Evolutionary conservation across 2,888 invertebrate genomes (phyloP).

Genomic region (Drosophila tripunctata): DNA sequence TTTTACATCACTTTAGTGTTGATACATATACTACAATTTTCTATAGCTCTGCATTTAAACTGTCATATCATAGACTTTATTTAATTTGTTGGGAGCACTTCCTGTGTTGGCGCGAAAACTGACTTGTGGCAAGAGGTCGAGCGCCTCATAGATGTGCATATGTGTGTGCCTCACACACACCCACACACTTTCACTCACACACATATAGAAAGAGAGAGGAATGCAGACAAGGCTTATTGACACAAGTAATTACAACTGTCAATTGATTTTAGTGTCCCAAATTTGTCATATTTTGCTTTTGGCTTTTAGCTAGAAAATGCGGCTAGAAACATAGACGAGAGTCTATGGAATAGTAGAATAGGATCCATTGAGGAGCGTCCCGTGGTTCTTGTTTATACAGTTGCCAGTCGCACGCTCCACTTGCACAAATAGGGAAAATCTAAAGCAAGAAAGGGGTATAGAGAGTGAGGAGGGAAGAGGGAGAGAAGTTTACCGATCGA

Average conservation of each 20-base stretch:
- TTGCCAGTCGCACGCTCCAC: conserved; percentile 57
- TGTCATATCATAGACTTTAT: not conserved
- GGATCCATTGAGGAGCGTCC: conserved; percentile 8
- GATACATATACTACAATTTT: not conserved
- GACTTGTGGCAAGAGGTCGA: conserved; percentile 42
- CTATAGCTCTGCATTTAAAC: not conserved
- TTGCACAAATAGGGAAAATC: conserved; percentile 24
- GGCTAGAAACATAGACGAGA: conserved; percentile 18
- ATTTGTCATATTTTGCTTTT: conserved; percentile 58
- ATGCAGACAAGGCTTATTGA: conserved; percentile 41
- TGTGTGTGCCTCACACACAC: not conserved
- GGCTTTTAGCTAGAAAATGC: conserved; percentile 69
- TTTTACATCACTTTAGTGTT: not conserved
- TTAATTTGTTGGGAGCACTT: conserved; percentile 23
- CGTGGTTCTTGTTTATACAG: conserved; percentile 60
- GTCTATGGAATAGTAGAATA: not conserved
- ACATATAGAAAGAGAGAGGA: not conserved
- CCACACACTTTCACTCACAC: not conserved
- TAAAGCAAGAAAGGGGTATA: conserved; percentile 26
- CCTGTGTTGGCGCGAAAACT: conserved; percentile 42
- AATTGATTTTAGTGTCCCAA: conserved; percentile 77
- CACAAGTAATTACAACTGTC: conserved; percentile 76
- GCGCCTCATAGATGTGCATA: conserved; percentile 9
- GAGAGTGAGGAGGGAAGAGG: not conserved
- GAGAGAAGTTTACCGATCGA: conserved; percentile 7